Base-by-base conservation (phyloP, 1,140 invertebrate species). In the Whitmania pigra region DNA sequence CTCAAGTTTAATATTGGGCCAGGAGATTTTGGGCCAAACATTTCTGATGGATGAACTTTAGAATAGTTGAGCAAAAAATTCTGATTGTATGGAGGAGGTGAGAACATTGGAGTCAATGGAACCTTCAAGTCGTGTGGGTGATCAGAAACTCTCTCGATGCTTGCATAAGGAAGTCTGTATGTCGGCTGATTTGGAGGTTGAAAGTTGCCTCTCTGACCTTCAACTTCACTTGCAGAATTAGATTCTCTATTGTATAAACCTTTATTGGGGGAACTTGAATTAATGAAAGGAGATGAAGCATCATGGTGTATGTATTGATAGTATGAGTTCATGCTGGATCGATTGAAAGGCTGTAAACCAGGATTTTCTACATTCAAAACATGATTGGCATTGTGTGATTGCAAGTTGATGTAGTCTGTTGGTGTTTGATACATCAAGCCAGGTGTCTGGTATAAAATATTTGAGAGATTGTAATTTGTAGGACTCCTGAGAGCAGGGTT, bases 61-160 rank as follows among this genome's bases (percentile, higher is more conserved):
- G 57, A 22, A 63, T 63, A 63, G 29, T 63, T 63, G 22, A 63
- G 22, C 22, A 63, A 63, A 22, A 31, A 31, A 31, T 63, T 63
- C 57, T 63, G 57, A 63, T 31, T 63, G 22, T 63, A 63, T 13
- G 57, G 57, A 63, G 57, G 57, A 63, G 57, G 57, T 63, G 57
- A 63, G 20, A 25, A 63, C 22, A 63, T 63, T 13, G 57, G 57
- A 31, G 22, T 63, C 22, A 63, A 31, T 25, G 57, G 57, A 25
- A 25, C 29, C 57, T 63, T 22, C 57, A 25, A 63, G 57, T 63
- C 29, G 11, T 22, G 57, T n/a, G 57, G 22, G 11, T 63, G 57
- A 18, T 22, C 29, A 31, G 29, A 22, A 31, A 31, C 57, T 63
- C 22, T 63, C 57, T 63, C 29, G 2, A 25, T 63, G 22, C 57